Evolutionary conservation across 2,888 invertebrate species (phyloP).

Genomic region (Brachylomia viminalis): DNA sequence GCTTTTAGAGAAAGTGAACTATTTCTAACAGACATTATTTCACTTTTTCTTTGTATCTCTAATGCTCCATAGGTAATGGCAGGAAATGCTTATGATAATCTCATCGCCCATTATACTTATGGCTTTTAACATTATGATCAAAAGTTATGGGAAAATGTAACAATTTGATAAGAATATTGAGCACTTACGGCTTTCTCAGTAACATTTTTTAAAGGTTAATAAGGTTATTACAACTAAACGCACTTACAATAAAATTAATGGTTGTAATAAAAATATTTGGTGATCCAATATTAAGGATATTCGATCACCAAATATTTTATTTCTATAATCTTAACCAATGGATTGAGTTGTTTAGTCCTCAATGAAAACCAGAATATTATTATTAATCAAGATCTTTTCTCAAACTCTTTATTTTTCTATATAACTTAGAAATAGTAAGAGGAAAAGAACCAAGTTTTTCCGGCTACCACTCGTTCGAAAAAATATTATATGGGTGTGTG

Average conservation of each 20-base stretch:
- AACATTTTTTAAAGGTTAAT: neutral
- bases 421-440: neutral
- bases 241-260: neutral
- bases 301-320: too few relatives aligned
- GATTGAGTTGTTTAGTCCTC: neutral
- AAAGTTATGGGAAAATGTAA: constrained; percentile 23
- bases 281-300: too few relatives aligned
- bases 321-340: neutral
- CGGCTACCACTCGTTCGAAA: constrained; percentile 1
- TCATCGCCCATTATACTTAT: constrained; percentile 33
- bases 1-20: constrained; percentile 64
- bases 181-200: constrained; percentile 8
- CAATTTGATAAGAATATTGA: constrained; percentile 20
- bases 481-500: constrained; percentile 25
- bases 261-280: neutral
- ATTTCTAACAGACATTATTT: constrained; percentile 54
- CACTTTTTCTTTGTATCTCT: constrained; percentile 43
- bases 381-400: neutral
- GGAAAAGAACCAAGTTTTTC: constrained; percentile 10
- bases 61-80: constrained; percentile 44
- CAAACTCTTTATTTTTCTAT: neutral
- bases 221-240: neutral
- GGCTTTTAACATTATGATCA: constrained; percentile 20
- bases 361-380: neutral
- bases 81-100: constrained; percentile 30